Evolutionary conservation across 2,888 invertebrate genomes (phyloP).

Genomic region (Idaea straminata): DNA sequence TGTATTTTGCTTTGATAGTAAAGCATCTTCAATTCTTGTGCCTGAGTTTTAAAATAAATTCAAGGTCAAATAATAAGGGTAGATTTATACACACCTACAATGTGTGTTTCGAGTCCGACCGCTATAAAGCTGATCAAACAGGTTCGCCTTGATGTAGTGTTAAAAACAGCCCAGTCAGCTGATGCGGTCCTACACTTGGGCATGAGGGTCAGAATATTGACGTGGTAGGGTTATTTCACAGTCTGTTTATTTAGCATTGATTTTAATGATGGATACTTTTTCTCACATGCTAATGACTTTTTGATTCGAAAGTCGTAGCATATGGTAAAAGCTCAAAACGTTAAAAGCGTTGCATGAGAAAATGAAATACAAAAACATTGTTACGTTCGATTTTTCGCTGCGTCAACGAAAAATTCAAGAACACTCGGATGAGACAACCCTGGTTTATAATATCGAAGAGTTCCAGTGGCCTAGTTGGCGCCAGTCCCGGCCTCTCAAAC

Average conservation of each 20-base stretch:
- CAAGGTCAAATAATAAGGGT: not conserved
- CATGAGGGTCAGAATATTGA: conserved; percentile 2
- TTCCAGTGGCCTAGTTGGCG: conserved; percentile 66
- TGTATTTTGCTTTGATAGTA: not conserved
- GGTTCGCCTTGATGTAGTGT: not conserved
- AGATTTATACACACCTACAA: not conserved
- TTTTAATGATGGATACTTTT: not conserved
- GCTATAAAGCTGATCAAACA: not conserved
- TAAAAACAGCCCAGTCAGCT: conserved; percentile 2
- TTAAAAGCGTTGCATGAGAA: too few species aligned
- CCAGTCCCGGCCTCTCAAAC: conserved; percentile 44
- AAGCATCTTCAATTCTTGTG: not conserved
- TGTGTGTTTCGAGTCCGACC: not conserved
- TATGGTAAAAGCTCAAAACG: not conserved
- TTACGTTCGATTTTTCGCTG: not conserved
- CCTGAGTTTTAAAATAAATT: not conserved
- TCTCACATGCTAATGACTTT: not conserved
- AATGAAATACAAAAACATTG: not conserved
- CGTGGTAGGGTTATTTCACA: not conserved
- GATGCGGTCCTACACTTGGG: not conserved
- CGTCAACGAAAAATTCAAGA: not conserved
- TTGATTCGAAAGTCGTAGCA: not conserved
- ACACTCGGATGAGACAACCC: conserved; percentile 5
- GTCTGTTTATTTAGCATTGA: not conserved
- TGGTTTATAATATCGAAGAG: conserved; percentile 33